Percentiles rank a stretch among this genome's conserved stretches.
Conservation (phyloP, 1,140 invertebrate genomes). For the Bombus superbus region DNA sequence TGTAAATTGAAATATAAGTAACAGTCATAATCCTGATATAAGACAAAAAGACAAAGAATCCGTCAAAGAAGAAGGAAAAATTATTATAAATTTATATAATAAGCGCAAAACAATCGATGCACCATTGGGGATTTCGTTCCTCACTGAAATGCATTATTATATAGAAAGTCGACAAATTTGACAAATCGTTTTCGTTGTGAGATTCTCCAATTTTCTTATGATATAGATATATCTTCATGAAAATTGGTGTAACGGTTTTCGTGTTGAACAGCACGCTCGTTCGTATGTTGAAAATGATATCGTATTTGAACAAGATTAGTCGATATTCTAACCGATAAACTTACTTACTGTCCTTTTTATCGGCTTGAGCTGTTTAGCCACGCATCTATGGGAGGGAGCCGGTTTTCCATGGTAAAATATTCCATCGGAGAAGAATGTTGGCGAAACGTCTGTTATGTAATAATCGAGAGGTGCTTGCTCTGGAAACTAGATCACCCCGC, state of each 20-base stretch:
- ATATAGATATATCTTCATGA: background rate
- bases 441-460: conserved; percentile 19
- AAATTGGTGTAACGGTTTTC: background rate
- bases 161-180: no score
- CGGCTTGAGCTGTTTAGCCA: conserved; percentile 7
- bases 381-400: conserved; percentile 5
- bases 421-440: conserved; percentile 19
- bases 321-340: background rate
- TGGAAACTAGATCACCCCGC: conserved; percentile 19
- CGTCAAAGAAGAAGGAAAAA: no score
- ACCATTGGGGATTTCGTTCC: no score
- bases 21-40: no score
- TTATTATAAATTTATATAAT: no score
- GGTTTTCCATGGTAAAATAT: conserved; percentile 34
- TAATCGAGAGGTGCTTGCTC: conserved; percentile 32
- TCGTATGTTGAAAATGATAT: background rate
- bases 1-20: no score
- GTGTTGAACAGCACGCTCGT: background rate
- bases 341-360: conserved; percentile 29
- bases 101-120: no score
- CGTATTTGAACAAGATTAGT: conserved; percentile 11
- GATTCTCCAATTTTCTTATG: no score
- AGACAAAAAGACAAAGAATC: no score
- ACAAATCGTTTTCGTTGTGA: no score
- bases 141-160: no score